Base-by-base conservation (phyloP, 2,888 invertebrate species). In the Buathra laborator region DNA sequence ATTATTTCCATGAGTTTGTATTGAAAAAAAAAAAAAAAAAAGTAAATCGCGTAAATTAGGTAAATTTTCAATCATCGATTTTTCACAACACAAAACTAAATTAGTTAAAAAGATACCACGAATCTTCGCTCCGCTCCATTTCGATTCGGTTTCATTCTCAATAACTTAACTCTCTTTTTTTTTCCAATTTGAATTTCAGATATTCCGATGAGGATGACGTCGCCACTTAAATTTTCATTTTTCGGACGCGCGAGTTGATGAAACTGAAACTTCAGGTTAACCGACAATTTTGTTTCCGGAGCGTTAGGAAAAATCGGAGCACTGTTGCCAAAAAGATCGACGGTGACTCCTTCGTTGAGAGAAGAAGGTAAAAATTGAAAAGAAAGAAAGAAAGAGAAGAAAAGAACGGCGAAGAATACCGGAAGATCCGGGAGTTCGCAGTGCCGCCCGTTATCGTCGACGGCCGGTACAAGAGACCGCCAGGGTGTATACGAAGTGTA, bases 401-500 rank as follows among this genome's bases (percentile, higher is more conserved):
- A 6, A 32, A 32, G 32, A 12, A n/a, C 62, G 62, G 12, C 62
- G 62, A 32, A 62, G 29, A 62, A n/a, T 29, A 62, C 62, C 62
- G 62, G 62, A 56, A 56, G 56, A 24, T 56, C 56, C 56, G 62
- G 29, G 62, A 6, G 24, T n/a, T 32, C 62, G 66, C 51, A 56
- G 64, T 16, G 56, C 64, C 64, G 80, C 53, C 51, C 75, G 78
- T 83, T 67, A 24, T 74, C 78, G 70, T 78, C 62, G 72, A 48
- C 79, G 74, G 75, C 70, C 76, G 76, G 76, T 76, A 76, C 76
- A 64, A 53, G 76, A 66, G 66, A 68, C 80, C 86, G 89, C 93
- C 92, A 92, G 93, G 93, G 92, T 92, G 89, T 92, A 91, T 90
- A 90, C 87, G 80, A 68, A 84, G 80, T 80, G 87, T 93, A 93